Conservation (phyloP, 23 tunicate genomes). For the Botrylloides violaceus region DNA sequence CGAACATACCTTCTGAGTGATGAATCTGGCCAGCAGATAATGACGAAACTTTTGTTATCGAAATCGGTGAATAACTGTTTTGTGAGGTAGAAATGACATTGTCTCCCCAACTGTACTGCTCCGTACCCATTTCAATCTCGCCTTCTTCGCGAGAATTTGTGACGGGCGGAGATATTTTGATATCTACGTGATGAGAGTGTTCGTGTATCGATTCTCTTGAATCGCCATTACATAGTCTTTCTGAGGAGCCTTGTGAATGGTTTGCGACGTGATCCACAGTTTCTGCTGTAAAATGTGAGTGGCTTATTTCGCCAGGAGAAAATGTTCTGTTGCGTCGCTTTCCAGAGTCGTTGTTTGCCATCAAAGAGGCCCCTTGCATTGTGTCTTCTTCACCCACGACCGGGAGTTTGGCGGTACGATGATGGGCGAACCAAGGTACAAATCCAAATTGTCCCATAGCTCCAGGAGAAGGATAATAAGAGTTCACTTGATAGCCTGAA, state of each 20-base stretch:
- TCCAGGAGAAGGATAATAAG: neutral
- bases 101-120: conserved; percentile 1
- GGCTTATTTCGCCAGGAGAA: conserved; percentile 4
- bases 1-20: neutral
- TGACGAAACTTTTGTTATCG: conserved; percentile 48
- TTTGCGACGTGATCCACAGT: neutral
- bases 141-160: neutral
- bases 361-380: conserved; percentile 16
- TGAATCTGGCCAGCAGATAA: conserved; percentile 17
- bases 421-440: conserved; percentile 8
- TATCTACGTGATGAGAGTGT: neutral
- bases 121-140: neutral
- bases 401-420: conserved; percentile 45
- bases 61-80: conserved; percentile 24
- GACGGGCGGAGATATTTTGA: conserved; percentile 12
- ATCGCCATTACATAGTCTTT: conserved; percentile 19
- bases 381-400: conserved; percentile 77
- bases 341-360: neutral
- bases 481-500: conserved; percentile 23
- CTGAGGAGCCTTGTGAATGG: neutral
- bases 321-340: neutral
- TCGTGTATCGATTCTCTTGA: too few species aligned
- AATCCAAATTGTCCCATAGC: conserved; percentile 22
- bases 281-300: neutral
- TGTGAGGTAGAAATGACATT: conserved; percentile 23